Conservation (phyloP, 1,140 invertebrate species). For the Drosophila navojoa region DNA sequence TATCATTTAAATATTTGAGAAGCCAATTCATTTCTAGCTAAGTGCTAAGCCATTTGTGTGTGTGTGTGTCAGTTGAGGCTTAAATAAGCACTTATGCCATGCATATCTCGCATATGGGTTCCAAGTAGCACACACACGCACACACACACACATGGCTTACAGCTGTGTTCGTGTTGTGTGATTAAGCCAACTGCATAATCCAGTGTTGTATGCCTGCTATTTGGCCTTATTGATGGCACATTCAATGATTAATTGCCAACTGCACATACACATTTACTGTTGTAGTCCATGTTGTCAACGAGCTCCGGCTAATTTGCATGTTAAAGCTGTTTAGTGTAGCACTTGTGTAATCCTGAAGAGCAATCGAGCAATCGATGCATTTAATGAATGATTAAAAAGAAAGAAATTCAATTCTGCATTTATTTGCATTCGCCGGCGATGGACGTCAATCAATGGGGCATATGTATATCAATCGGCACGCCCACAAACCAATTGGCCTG, state of each 20-base stretch:
- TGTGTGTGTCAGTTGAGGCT: background rate
- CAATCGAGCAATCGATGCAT: background rate
- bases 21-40: background rate
- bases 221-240: constrained; percentile 43
- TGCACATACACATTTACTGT: constrained; percentile 28
- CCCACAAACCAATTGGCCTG: background rate
- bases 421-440: background rate
- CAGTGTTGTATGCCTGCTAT: constrained; percentile 28
- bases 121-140: constrained; percentile 1
- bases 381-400: background rate
- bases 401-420: background rate
- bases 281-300: constrained; percentile 36
- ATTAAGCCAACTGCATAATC: constrained; percentile 64
- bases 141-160: background rate
- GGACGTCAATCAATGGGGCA: constrained; percentile 31
- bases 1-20: background rate
- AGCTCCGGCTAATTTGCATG: constrained; percentile 36
- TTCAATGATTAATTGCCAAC: constrained; percentile 44
- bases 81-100: constrained; percentile 7
- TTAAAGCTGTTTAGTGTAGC: constrained; percentile 2
- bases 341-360: too few relatives aligned
- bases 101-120: constrained; percentile 14
- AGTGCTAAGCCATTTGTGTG: background rate
- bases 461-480: constrained; percentile 27
- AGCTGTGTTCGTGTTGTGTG: background rate